phyloP scores from a whole-genome alignment of 2,113 vertebrate species.

The Hippocampus guttulatus region DNA sequence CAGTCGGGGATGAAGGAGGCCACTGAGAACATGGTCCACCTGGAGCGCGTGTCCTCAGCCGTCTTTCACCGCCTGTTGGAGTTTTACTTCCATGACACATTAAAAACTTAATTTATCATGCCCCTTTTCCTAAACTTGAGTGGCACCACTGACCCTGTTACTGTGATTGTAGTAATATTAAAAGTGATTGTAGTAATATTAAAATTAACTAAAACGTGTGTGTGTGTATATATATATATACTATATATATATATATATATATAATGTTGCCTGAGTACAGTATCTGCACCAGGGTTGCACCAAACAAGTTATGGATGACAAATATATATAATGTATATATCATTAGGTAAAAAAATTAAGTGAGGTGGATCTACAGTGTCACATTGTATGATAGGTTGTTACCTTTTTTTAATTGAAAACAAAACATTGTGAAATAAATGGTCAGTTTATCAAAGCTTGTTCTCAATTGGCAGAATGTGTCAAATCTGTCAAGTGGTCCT shows the following conservation, averaged over 20 bases:
- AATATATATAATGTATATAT: neutral
- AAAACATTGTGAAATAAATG: neutral
- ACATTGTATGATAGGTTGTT: neutral
- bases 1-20: slow-evolving; percentile 74
- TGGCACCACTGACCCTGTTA: no score
- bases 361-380: no score
- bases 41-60: slow-evolving; percentile 65
- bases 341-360: no score
- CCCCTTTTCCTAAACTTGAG: no score
- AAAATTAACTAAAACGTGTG: no score
- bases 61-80: slow-evolving; percentile 69
- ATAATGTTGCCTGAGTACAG: neutral
- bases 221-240: no score
- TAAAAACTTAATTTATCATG: no score
- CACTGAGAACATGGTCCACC: slow-evolving; percentile 51
- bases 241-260: no score
- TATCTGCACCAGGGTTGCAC: neutral
- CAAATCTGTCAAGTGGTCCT: neutral
- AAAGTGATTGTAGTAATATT: no score
- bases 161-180: no score
- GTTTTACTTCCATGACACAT: slow-evolving; percentile 61
- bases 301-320: neutral
- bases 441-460: neutral
- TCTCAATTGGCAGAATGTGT: neutral
- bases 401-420: neutral